phyloP scores from a whole-genome alignment of 2,888 invertebrate genomes.

The Megastigmus dorsalis region DNA sequence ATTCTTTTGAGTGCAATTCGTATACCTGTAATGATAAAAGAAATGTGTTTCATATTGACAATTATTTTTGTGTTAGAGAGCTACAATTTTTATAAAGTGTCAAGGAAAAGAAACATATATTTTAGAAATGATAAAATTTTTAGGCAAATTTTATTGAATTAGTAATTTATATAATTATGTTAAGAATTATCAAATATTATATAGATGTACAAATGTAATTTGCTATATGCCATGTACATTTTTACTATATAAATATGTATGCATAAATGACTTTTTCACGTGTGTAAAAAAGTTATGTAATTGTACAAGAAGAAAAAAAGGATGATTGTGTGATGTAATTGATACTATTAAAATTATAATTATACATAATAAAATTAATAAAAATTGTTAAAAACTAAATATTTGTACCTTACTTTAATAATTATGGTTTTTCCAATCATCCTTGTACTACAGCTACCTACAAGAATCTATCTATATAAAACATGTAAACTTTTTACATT shows the following conservation, averaged over 20 bases:
- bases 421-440: too few species aligned
- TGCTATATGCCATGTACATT: conserved; percentile 46
- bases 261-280: conserved; percentile 36
- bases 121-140: conserved; percentile 31
- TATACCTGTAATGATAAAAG: conserved; percentile 18
- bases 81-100: conserved; percentile 30
- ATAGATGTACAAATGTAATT: conserved; percentile 45
- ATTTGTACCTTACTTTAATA: not conserved
- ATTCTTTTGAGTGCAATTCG: conserved; percentile 8
- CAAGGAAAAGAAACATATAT: conserved; percentile 16
- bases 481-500: too few species aligned
- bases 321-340: conserved; percentile 25
- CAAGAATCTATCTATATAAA: too few species aligned
- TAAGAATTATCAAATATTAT: conserved; percentile 42
- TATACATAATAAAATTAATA: conserved; percentile 28
- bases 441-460: too few species aligned
- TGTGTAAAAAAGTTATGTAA: conserved; percentile 44
- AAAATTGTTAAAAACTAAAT: conserved; percentile 33
- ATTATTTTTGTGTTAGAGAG: conserved; percentile 20
- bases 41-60: conserved; percentile 22
- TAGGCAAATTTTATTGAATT: conserved; percentile 45
- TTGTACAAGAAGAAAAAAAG: conserved; percentile 18
- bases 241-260: conserved; percentile 32
- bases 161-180: conserved; percentile 47
- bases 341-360: conserved; percentile 37